A percentile compares a stretch with the other conserved stretches of the same genome.
These are phyloP conservation scores for Microctonus hyperodae DNA, from an alignment of 2,888 invertebrate species.

Conservation along the genomic window DNA sequence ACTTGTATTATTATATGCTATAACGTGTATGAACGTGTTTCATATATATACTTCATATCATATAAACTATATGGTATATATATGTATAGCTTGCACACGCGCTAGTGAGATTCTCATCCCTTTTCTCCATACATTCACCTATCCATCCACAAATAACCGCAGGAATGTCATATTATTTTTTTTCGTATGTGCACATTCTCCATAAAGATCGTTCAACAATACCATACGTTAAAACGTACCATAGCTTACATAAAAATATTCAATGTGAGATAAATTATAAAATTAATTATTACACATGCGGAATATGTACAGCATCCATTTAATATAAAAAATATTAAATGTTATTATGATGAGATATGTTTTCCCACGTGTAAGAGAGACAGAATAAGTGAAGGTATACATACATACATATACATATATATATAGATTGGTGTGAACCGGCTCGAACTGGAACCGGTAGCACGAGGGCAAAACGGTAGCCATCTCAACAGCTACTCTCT, in stretches of 20 bases:
- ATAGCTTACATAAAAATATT: too few species aligned
- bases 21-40: too few species aligned
- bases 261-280: too few species aligned
- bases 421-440: not conserved
- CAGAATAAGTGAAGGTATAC: too few species aligned
- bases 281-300: too few species aligned
- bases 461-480: slow-evolving; percentile 39
- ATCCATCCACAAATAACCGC: too few species aligned
- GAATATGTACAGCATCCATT: too few species aligned
- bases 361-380: slow-evolving; percentile 2
- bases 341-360: not conserved
- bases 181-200: not conserved
- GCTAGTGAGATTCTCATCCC: slow-evolving; percentile 13
- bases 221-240: too few species aligned
- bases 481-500: slow-evolving; percentile 31
- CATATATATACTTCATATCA: too few species aligned
- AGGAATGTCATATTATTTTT: slow-evolving; percentile 3
- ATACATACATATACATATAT: not conserved
- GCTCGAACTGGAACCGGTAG: not conserved
- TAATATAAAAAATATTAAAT: not conserved
- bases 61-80: not conserved
- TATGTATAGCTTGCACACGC: slow-evolving; percentile 11
- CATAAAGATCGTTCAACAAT: too few species aligned
- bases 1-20: slow-evolving; percentile 23
- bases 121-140: not conserved